A percentile compares a stretch with the other conserved stretches of the same genome.
These are phyloP conservation scores for Tridacna gigas DNA, from an alignment of 2,888 invertebrate genomes.

Conservation along the genomic window DNA sequence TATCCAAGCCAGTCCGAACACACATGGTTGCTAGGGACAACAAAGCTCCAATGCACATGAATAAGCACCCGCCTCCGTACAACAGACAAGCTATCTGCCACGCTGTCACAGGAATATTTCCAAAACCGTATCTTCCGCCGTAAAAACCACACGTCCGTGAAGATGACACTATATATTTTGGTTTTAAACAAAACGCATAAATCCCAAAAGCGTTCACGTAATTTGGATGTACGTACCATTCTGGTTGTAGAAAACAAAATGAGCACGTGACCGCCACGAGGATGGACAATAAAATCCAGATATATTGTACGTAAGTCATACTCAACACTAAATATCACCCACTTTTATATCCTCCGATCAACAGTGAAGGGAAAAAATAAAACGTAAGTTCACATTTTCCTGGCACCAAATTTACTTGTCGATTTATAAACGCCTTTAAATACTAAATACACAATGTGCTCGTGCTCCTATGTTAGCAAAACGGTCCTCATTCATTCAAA, in stretches of 20 bases:
- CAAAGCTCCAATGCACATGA: constrained; percentile 79
- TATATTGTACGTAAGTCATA: constrained; percentile 69
- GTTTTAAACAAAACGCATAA: constrained; percentile 75
- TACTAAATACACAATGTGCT: too few species aligned
- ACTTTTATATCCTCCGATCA: not conserved
- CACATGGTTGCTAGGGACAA: constrained; percentile 77
- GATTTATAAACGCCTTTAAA: not conserved
- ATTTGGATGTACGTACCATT: constrained; percentile 83
- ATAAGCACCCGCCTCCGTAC: constrained; percentile 82
- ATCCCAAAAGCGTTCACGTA: constrained; percentile 77
- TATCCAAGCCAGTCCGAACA: constrained; percentile 72
- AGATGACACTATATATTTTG: constrained; percentile 28
- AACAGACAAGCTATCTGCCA: constrained; percentile 83
- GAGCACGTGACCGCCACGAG: constrained; percentile 83
- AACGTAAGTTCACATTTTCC: not conserved
- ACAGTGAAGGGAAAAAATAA: not conserved
- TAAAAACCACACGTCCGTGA: constrained; percentile 73
- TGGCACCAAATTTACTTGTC: not conserved
- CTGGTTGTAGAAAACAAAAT: constrained; percentile 84
- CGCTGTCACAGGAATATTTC: constrained; percentile 77
- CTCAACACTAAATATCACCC: not conserved
- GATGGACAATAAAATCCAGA: constrained; percentile 84
- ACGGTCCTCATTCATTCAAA: too few species aligned
- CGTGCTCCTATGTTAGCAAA: too few species aligned
- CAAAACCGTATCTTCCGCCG: constrained; percentile 77